phyloP scores from a whole-genome alignment of 2,113 vertebrate genomes.

The Hystrix cristata region DNA sequence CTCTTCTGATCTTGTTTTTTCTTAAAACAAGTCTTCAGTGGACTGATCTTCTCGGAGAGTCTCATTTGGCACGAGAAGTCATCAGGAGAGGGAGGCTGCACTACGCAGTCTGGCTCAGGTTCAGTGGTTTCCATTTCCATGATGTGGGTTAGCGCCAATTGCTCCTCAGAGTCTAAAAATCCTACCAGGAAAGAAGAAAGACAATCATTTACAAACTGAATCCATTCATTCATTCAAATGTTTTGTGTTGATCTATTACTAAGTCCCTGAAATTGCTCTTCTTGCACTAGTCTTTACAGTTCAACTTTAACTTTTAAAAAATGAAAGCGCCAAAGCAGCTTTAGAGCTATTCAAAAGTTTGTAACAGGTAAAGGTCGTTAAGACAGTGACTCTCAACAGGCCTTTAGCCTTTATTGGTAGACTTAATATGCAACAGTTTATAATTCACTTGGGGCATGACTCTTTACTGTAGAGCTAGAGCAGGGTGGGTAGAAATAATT shows the following conservation, averaged over 20 bases:
- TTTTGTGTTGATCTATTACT: conserved; percentile 59
- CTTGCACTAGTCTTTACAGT: not conserved
- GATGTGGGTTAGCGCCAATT: conserved; percentile 65
- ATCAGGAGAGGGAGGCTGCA: conserved; percentile 88
- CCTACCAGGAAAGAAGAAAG: conserved; percentile 83
- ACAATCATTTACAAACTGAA: conserved; percentile 70
- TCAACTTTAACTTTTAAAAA: conserved; percentile 65
- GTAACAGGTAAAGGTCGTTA: not conserved
- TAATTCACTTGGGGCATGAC: conserved; percentile 50
- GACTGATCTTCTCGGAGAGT: conserved; percentile 93
- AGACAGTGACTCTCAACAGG: not conserved
- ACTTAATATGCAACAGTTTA: not conserved
- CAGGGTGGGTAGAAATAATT: conserved; percentile 17
- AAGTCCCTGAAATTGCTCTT: conserved; percentile 18
- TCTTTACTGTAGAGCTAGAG: conserved; percentile 45
- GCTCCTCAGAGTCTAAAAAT: conserved; percentile 78
- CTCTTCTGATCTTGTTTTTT: conserved; percentile 96
- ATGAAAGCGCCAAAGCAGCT: conserved; percentile 20
- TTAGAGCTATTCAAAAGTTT: conserved; percentile 14
- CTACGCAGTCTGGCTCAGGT: conserved; percentile 83
- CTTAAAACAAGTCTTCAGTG: conserved; percentile 98
- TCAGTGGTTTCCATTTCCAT: conserved; percentile 90
- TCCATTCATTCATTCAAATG: conserved; percentile 71
- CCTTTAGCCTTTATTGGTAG: not conserved
- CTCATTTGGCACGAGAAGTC: conserved; percentile 91